Percentiles rank a stretch among this genome's conserved stretches.
Evolutionary conservation across 2,888 invertebrate genomes (phyloP).

Genomic region (Prosopocoilus inquinatus): DNA sequence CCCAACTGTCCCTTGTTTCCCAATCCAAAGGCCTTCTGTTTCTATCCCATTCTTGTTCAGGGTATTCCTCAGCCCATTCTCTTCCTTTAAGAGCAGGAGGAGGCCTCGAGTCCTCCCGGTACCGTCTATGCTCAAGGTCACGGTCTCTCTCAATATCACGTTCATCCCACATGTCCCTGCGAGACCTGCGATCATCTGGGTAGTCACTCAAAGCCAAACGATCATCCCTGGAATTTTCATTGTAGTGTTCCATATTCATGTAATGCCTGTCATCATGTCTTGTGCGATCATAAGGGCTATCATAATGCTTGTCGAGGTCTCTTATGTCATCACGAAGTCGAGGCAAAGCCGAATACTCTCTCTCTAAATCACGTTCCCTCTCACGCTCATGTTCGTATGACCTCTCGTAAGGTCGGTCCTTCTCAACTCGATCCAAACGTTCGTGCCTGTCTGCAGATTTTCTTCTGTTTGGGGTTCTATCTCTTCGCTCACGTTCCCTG

Average conservation of each 20-base stretch:
- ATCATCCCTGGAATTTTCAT: conserved; percentile 43
- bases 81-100: conserved; percentile 39
- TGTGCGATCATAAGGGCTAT: conserved; percentile 48
- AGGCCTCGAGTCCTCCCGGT: conserved; percentile 38
- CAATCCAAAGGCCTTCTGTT: conserved; percentile 57
- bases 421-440: conserved; percentile 28
- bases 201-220: conserved; percentile 40
- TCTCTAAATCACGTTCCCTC: conserved; percentile 44
- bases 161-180: conserved; percentile 47
- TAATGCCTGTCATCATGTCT: conserved; percentile 38
- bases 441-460: conserved; percentile 38
- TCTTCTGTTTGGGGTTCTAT: conserved; percentile 42
- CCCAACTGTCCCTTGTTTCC: conserved; percentile 50
- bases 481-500: conserved; percentile 50
- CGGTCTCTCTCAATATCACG: conserved; percentile 42
- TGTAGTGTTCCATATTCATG: conserved; percentile 44
- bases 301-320: conserved; percentile 35
- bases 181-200: conserved; percentile 42
- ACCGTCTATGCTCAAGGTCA: conserved; percentile 41
- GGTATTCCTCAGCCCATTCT: conserved; percentile 44
- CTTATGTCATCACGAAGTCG: conserved; percentile 35
- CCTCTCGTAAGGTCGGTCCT: conserved; percentile 33
- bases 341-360: conserved; percentile 40
- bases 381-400: conserved; percentile 40
- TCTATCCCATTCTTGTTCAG: conserved; percentile 52